phyloP scores from a whole-genome alignment of 1,140 invertebrate genomes.

The Subanguina moxae region DNA sequence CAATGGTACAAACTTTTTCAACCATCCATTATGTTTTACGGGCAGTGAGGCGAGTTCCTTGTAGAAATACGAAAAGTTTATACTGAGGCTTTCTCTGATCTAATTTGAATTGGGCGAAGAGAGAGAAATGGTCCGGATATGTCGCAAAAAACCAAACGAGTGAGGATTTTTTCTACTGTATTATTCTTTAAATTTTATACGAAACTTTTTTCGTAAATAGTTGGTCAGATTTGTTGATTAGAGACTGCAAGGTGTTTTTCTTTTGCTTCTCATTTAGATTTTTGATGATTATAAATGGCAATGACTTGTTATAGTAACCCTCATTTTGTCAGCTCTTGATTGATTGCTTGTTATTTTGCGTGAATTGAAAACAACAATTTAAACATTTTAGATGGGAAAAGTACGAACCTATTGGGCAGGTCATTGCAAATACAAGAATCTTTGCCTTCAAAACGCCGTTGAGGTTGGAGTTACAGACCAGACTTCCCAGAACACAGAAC shows the following conservation, averaged over 20 bases:
- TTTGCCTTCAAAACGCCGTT: constrained; percentile 77
- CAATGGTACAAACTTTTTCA: too few relatives aligned
- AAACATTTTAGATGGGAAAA: constrained; percentile 67
- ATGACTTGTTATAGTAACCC: not conserved
- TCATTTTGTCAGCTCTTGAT: not conserved
- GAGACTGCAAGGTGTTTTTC: not conserved
- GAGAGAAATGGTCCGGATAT: constrained; percentile 35
- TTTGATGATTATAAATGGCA: constrained; percentile 1
- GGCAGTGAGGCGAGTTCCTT: too few relatives aligned
- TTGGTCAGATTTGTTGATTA: not conserved
- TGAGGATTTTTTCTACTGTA: constrained; percentile 40
- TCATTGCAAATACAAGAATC: constrained; percentile 69
- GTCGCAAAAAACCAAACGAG: constrained; percentile 45
- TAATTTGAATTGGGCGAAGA: not conserved
- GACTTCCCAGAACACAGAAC: constrained; percentile 62
- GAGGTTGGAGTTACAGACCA: constrained; percentile 65
- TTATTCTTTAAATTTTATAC: not conserved
- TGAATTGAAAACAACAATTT: too few relatives aligned
- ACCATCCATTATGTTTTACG: too few relatives aligned
- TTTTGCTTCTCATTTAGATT: not conserved
- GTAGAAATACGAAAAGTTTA: too few relatives aligned
- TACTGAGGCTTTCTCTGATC: too few relatives aligned
- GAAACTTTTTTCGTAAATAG: not conserved
- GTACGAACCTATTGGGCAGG: constrained; percentile 68
- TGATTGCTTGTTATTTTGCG: not conserved